Evolutionary conservation across 2,797 vertebrate species (phyloP).

Genomic region (Meriones psammophilus): DNA sequence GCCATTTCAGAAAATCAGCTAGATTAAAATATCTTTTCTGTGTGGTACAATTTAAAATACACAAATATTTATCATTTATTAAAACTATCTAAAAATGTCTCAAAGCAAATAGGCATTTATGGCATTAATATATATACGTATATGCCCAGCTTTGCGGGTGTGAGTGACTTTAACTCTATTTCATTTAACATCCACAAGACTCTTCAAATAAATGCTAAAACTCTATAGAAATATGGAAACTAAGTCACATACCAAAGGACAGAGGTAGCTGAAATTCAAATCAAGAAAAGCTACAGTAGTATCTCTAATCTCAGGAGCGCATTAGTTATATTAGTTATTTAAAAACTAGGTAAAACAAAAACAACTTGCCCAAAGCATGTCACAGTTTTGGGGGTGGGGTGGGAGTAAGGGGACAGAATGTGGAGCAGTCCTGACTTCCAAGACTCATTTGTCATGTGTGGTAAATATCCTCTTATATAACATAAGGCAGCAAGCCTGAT

Average conservation of each 20-base stretch:
- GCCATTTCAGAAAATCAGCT: constrained; percentile 12
- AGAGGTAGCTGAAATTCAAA: constrained; percentile 7
- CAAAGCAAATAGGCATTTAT: background rate
- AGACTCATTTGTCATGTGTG: background rate
- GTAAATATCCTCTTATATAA: background rate
- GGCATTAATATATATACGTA: background rate
- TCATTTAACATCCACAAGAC: background rate
- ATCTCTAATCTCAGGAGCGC: background rate
- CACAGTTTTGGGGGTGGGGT: background rate
- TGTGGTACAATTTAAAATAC: background rate
- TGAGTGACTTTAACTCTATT: constrained; percentile 1
- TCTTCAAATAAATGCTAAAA: constrained; percentile 29
- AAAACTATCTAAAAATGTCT: constrained; percentile 23
- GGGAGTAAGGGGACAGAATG: background rate
- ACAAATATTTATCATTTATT: background rate
- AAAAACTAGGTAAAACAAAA: background rate
- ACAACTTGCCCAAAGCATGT: background rate
- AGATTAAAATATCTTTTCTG: background rate
- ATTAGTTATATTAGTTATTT: background rate
- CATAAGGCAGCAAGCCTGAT: background rate
- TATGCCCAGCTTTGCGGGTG: background rate
- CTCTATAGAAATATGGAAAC: background rate
- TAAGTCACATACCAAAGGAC: background rate
- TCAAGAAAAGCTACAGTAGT: background rate
- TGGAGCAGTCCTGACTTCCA: background rate